A percentile compares a stretch with the other conserved stretches of the same genome.
Conservation (phyloP, 2,888 invertebrate genomes). For the Didymodactylos carnosus region DNA sequence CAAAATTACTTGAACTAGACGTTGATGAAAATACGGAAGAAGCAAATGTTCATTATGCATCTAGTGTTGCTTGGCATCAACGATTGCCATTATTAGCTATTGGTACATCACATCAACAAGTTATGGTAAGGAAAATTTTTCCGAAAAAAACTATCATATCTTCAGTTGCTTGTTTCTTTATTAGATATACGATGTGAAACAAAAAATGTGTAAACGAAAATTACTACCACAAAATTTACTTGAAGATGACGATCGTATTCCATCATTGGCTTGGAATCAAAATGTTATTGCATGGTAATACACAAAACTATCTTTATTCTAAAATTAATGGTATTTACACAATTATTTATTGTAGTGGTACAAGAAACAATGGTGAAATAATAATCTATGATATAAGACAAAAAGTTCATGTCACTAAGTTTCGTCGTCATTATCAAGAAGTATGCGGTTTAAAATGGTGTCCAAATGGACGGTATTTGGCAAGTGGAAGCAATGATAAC, state of each 20-base stretch:
- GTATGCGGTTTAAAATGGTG: conserved; percentile 91
- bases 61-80: background rate
- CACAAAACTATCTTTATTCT: background rate
- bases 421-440: conserved; percentile 40
- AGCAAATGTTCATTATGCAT: background rate
- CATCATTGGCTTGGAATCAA: background rate
- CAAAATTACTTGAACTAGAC: background rate
- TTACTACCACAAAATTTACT: background rate
- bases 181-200: background rate
- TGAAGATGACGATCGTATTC: background rate
- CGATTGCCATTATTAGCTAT: background rate
- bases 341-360: background rate
- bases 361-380: background rate
- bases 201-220: background rate
- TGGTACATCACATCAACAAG: background rate
- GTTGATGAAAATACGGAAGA: background rate
- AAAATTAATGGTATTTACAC: background rate
- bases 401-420: background rate
- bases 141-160: too few species aligned
- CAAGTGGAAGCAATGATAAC: conserved; percentile 91
- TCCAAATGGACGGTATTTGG: conserved; percentile 69
- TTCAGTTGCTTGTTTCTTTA: too few species aligned
- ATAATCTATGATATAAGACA: background rate
- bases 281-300: background rate
- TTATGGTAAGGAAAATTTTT: too few species aligned